phyloP scores from a whole-genome alignment of 2,888 invertebrate genomes.

The Ophion obscuratus region DNA sequence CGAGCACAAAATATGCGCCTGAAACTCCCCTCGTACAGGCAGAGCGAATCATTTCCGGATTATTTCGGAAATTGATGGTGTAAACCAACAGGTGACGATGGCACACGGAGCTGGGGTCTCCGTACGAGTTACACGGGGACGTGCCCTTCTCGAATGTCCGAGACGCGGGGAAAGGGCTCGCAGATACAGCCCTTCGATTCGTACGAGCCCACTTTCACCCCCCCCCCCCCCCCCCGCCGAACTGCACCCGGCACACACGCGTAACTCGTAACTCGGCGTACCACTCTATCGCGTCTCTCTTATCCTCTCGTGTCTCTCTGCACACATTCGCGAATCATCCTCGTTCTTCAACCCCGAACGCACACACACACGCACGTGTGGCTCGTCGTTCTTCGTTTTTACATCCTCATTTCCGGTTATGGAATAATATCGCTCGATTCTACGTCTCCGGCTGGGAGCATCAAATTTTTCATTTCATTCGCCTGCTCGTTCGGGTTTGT shows the following conservation, averaged over 20 bases:
- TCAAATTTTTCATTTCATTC: neutral
- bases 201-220: slow-evolving; percentile 35
- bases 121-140: slow-evolving; percentile 5
- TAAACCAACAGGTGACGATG: slow-evolving; percentile 76
- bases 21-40: neutral
- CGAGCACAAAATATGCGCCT: neutral
- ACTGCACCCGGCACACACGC: slow-evolving; percentile 60
- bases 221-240: slow-evolving; percentile 23
- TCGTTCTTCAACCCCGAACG: neutral
- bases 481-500: neutral
- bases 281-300: slow-evolving; percentile 74
- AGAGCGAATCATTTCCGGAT: slow-evolving; percentile 56
- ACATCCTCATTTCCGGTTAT: slow-evolving; percentile 44
- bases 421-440: slow-evolving; percentile 28
- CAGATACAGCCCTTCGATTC: slow-evolving; percentile 62
- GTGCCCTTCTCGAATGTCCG: slow-evolving; percentile 61
- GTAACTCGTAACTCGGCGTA: slow-evolving; percentile 78
- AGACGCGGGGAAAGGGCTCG: slow-evolving; percentile 61
- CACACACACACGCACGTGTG: slow-evolving; percentile 9
- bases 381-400: slow-evolving; percentile 36
- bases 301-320: slow-evolving; percentile 44
- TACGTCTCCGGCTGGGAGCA: neutral
- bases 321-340: slow-evolving; percentile 34
- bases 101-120: slow-evolving; percentile 47
- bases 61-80: slow-evolving; percentile 78